phyloP scores from a whole-genome alignment of 1,140 invertebrate species.

The Eriocheir sinensis region DNA sequence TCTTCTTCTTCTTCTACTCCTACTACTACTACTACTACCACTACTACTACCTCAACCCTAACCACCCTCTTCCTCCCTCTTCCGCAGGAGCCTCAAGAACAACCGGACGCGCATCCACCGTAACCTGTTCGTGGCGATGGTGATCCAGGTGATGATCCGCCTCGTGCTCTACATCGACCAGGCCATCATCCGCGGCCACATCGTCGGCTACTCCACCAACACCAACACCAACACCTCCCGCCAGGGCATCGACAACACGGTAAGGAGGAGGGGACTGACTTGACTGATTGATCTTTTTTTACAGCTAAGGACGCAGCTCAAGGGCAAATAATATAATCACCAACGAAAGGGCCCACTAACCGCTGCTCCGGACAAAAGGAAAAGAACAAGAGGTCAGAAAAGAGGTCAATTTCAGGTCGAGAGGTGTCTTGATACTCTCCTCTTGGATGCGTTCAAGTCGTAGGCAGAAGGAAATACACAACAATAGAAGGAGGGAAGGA shows the following conservation, averaged over 20 bases:
- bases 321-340: neutral
- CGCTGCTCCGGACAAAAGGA: no score
- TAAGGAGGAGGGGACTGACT: conserved; percentile 54
- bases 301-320: neutral
- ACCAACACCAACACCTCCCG: conserved; percentile 55
- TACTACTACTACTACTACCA: neutral
- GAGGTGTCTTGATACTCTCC: no score
- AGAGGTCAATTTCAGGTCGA: no score
- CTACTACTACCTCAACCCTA: no score
- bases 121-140: conserved; percentile 93
- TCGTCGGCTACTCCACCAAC: conserved; percentile 25
- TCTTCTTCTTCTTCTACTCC: neutral
- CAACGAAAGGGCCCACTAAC: neutral
- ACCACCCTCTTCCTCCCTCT: neutral
- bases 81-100: conserved; percentile 88
- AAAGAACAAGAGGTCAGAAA: no score
- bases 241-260: conserved; percentile 77
- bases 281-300: no score
- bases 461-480: no score
- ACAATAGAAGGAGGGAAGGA: neutral
- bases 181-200: conserved; percentile 80
- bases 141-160: conserved; percentile 91
- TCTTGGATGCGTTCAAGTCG: no score
- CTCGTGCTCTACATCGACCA: conserved; percentile 93
- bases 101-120: conserved; percentile 94